phyloP scores from a whole-genome alignment of 2,113 vertebrate genomes.

The Rhadina sibilatrix region DNA sequence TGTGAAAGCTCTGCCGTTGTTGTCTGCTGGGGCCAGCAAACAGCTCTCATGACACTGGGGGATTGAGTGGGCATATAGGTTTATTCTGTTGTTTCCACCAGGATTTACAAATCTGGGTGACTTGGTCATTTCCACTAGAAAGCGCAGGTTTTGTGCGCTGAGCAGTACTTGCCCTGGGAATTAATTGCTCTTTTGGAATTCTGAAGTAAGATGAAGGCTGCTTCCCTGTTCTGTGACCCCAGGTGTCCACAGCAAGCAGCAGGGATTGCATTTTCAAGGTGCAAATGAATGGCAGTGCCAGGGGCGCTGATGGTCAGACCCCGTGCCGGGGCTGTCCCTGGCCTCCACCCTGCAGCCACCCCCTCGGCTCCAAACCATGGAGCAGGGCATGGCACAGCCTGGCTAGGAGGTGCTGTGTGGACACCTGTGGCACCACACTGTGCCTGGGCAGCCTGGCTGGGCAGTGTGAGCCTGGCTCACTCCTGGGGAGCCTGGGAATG shows the following conservation, averaged over 20 bases:
- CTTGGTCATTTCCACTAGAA: background rate
- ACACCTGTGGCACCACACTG: fast-evolving
- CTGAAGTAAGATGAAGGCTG: background rate
- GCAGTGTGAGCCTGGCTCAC: fast-evolving
- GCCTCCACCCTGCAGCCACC: background rate
- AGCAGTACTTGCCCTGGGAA: background rate
- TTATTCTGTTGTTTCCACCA: background rate
- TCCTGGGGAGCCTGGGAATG: background rate
- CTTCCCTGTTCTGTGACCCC: background rate
- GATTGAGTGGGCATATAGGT: fast-evolving
- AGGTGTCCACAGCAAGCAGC: background rate
- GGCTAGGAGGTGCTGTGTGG: fast-evolving
- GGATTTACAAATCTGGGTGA: background rate
- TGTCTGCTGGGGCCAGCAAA: background rate
- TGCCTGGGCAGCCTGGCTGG: background rate
- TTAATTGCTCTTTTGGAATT: background rate
- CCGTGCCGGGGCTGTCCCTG: background rate
- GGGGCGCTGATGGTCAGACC: background rate
- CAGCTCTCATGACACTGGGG: background rate
- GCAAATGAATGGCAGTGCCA: background rate
- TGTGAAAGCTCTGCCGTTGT: background rate
- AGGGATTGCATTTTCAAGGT: background rate
- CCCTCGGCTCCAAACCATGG: fast-evolving
- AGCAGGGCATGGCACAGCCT: background rate
- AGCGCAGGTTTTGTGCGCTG: background rate